Conservation (phyloP, 2,113 vertebrate species). For the Vanacampus margaritifer region DNA sequence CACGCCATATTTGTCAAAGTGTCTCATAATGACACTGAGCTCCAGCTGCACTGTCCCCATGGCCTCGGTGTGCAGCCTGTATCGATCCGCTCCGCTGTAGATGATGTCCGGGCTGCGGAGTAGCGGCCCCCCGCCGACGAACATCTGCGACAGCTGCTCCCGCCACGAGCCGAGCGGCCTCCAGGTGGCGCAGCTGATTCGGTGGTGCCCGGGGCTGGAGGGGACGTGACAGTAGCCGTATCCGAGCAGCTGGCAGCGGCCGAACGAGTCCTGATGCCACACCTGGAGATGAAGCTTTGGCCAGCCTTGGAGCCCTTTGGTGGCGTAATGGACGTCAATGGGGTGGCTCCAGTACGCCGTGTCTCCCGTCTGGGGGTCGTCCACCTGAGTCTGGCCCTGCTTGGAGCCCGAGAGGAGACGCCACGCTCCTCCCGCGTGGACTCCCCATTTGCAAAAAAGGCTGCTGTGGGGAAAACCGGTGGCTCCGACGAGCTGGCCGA, state of each 20-base stretch:
- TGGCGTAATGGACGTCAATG: conserved; percentile 85
- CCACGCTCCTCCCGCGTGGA: conserved; percentile 88
- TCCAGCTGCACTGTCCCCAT: conserved; percentile 83
- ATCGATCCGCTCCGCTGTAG: conserved; percentile 82
- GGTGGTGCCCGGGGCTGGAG: conserved; percentile 81
- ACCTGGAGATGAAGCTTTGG: conserved; percentile 87
- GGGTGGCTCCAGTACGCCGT: conserved; percentile 89
- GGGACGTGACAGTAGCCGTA: conserved; percentile 88
- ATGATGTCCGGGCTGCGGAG: conserved; percentile 78
- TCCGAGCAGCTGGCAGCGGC: conserved; percentile 79
- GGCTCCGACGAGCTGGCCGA: conserved; percentile 85
- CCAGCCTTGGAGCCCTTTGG: conserved; percentile 90
- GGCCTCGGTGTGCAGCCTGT: conserved; percentile 81
- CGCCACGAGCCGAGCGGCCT: conserved; percentile 84
- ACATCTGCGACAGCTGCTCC: conserved; percentile 78
- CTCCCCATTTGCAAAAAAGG: conserved; percentile 90
- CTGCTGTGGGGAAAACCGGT: conserved; percentile 82
- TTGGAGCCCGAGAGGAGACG: conserved; percentile 80
- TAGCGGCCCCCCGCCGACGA: conserved; percentile 85
- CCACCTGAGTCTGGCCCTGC: conserved; percentile 89
- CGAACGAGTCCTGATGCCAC: conserved; percentile 87
- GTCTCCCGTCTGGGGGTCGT: conserved; percentile 79
- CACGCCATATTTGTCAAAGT: conserved; percentile 86
- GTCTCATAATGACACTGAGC: conserved; percentile 76
- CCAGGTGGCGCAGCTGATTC: conserved; percentile 80